Conservation (phyloP, 1,140 invertebrate species). For the Drosophila baimaii region DNA sequence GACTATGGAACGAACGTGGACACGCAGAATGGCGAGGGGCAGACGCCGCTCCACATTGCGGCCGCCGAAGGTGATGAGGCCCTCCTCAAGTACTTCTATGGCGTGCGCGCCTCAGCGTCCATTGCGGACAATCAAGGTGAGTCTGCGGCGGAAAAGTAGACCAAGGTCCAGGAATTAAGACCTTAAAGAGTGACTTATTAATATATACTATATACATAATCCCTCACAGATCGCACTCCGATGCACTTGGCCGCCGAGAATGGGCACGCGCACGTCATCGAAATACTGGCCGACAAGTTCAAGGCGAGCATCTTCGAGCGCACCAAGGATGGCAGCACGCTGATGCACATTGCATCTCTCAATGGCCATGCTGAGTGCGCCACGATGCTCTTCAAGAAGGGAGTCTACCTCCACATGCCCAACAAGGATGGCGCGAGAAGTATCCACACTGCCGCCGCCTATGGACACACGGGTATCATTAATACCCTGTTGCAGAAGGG, state of each 20-base stretch:
- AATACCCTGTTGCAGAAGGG: constrained; percentile 97
- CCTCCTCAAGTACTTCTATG: constrained; percentile 97
- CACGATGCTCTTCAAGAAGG: constrained; percentile 99
- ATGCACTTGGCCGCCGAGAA: constrained; percentile 99
- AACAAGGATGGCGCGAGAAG: constrained; percentile 97
- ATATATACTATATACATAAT: too few species aligned
- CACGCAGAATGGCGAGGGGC: constrained; percentile 95
- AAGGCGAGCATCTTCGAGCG: constrained; percentile 97
- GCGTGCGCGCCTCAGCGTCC: constrained; percentile 95
- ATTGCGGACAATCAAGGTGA: constrained; percentile 95
- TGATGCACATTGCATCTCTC: constrained; percentile 98
- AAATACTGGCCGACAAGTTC: constrained; percentile 98
- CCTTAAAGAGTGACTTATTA: not conserved
- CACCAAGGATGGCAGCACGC: constrained; percentile 98
- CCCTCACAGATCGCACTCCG: constrained; percentile 92
- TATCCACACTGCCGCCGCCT: constrained; percentile 95
- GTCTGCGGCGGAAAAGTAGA: not conserved
- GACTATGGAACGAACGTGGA: constrained; percentile 96
- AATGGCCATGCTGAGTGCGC: constrained; percentile 99
- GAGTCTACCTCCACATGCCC: constrained; percentile 99
- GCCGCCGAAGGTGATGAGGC: constrained; percentile 97
- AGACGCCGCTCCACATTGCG: constrained; percentile 96
- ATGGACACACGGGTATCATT: constrained; percentile 98
- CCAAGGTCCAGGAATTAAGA: constrained; percentile 8
- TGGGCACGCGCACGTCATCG: constrained; percentile 97